These are phyloP conservation scores for Stenichneumon culpator DNA, from an alignment of 2,888 invertebrate species.

Conservation along the genomic window DNA sequence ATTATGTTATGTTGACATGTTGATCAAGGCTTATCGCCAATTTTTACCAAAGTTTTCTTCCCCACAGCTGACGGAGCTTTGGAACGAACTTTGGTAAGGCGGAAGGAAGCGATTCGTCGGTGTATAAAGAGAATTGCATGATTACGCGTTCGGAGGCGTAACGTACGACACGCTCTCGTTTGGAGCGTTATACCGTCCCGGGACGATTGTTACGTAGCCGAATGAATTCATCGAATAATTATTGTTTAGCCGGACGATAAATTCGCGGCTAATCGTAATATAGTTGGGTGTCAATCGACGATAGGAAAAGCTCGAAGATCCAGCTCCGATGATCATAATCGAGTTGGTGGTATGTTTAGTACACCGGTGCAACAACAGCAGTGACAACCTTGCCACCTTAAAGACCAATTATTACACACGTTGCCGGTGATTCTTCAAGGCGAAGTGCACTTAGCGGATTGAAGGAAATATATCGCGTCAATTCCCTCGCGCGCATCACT, in stretches of 20 bases:
- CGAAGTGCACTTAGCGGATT: slow-evolving; percentile 64
- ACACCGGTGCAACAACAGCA: background rate
- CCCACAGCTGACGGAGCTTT: slow-evolving; percentile 10
- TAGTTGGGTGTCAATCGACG: background rate
- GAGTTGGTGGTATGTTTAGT: slow-evolving; percentile 1
- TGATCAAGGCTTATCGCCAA: background rate
- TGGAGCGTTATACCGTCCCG: background rate
- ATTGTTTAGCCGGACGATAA: background rate
- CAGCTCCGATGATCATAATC: background rate
- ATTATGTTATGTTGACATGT: too few relatives aligned
- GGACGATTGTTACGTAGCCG: background rate
- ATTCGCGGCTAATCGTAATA: background rate
- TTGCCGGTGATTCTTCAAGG: slow-evolving; percentile 60
- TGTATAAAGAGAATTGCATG: slow-evolving; percentile 60
- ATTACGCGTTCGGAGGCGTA: slow-evolving; percentile 51
- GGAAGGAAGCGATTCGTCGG: slow-evolving; percentile 59
- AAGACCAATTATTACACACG: slow-evolving; percentile 60
- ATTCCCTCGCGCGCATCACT: slow-evolving; percentile 22
- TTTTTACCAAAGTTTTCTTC: background rate
- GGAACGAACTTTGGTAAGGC: slow-evolving; percentile 32
- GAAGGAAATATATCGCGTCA: slow-evolving; percentile 59
- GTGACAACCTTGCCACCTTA: slow-evolving; percentile 59
- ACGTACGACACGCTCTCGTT: background rate
- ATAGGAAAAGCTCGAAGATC: background rate
- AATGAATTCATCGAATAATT: background rate